A percentile compares a stretch with the other conserved stretches of the same genome.
Evolutionary conservation across 2,113 vertebrate species (phyloP).

Genomic region (Brachypteracias leptosomus): DNA sequence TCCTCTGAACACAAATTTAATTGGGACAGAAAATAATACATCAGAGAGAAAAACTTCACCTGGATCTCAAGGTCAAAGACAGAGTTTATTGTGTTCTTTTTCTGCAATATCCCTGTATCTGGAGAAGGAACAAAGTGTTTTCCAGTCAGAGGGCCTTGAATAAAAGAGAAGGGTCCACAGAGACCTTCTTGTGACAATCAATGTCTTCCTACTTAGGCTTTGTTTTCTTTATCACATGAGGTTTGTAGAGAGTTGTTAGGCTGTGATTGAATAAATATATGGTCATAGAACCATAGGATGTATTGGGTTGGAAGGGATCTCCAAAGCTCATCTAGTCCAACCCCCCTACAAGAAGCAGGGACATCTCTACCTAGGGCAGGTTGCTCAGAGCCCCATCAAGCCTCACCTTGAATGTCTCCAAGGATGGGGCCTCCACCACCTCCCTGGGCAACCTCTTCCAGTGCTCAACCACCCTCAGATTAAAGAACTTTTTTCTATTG

Average conservation of each 20-base stretch:
- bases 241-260: not conserved
- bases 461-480: no score
- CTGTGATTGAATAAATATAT: not conserved
- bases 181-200: not conserved
- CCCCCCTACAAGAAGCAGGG: no score
- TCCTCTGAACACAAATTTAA: not conserved
- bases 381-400: no score
- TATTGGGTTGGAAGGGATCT: no score
- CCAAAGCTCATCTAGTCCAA: no score
- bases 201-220: not conserved
- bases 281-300: no score
- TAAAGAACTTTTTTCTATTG: no score
- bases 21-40: not conserved
- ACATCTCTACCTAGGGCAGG: no score
- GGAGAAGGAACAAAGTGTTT: not conserved
- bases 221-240: not conserved
- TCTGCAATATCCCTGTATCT: not conserved
- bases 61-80: not conserved
- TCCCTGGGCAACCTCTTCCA: no score
- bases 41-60: not conserved
- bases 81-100: not conserved
- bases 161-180: not conserved
- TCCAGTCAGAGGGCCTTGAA: not conserved
- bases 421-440: no score
- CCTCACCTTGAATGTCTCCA: no score